Evolutionary conservation across 2,797 vertebrate genomes (phyloP).

Genomic region (Myotis findleyi): DNA sequence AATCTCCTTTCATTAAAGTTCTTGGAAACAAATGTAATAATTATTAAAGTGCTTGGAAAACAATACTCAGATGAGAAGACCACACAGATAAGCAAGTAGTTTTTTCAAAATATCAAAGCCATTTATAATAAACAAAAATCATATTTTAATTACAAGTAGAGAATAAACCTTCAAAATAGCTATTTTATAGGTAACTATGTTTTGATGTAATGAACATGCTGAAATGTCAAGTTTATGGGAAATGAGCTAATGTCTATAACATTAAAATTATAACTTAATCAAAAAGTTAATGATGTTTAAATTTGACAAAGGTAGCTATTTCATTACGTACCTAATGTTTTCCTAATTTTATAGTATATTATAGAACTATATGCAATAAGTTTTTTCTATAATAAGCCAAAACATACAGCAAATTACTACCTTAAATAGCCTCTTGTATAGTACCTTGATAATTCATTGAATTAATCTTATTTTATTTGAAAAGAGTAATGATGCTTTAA

Average conservation of each 20-base stretch:
- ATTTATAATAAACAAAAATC: slow-evolving; percentile 22
- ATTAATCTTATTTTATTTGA: slow-evolving; percentile 59
- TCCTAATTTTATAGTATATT: slow-evolving; percentile 49
- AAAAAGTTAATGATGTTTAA: slow-evolving; percentile 56
- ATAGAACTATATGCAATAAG: not conserved
- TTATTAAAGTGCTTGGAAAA: not conserved
- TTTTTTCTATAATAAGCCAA: not conserved
- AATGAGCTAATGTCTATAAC: not conserved
- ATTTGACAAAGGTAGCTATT: slow-evolving; percentile 51
- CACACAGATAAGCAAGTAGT: not conserved
- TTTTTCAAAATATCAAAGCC: not conserved
- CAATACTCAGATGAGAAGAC: not conserved
- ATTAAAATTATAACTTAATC: slow-evolving; percentile 16
- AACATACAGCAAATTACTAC: slow-evolving; percentile 9
- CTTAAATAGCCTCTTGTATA: not conserved
- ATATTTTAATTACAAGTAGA: not conserved
- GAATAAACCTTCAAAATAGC: not conserved
- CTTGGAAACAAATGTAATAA: not conserved
- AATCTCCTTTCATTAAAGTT: not conserved
- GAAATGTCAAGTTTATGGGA: not conserved
- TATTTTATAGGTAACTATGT: not conserved
- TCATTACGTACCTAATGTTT: slow-evolving; percentile 47
- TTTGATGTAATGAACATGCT: slow-evolving; percentile 17
- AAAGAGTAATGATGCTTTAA: slow-evolving; percentile 14
- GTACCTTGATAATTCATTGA: not conserved